Conservation (phyloP, 2,888 invertebrate species). For the Drosophila eohydei region DNA sequence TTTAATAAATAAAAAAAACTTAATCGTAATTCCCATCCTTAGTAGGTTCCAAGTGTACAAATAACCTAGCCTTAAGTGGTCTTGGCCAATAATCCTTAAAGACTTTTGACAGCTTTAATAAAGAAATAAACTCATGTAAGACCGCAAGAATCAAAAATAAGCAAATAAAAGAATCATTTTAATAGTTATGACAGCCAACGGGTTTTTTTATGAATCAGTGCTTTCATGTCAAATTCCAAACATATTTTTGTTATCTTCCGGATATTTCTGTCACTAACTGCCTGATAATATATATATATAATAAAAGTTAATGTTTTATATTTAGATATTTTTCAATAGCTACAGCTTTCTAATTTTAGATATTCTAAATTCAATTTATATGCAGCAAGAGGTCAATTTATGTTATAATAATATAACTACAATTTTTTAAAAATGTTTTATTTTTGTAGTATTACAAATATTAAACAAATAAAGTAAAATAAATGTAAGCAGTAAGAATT, state of each 20-base stretch:
- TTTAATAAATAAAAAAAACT: not conserved
- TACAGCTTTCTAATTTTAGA: not conserved
- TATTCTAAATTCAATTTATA: not conserved
- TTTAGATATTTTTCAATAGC: not conserved
- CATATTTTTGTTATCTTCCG: slow-evolving; percentile 21
- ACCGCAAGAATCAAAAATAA: too few relatives aligned
- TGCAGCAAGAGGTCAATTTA: too few relatives aligned
- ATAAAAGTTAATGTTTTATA: not conserved
- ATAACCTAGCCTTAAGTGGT: not conserved
- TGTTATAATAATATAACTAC: too few relatives aligned
- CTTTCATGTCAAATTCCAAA: not conserved
- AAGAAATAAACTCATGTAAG: not conserved
- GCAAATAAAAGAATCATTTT: not conserved
- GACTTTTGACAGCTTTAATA: not conserved
- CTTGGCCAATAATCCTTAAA: not conserved
- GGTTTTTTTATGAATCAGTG: slow-evolving; percentile 9
- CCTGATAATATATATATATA: too few relatives aligned
- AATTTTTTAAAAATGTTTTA: too few relatives aligned
- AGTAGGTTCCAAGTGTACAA: not conserved
- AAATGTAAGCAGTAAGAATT: too few relatives aligned
- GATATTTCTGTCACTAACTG: slow-evolving; percentile 7
- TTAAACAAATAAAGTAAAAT: too few relatives aligned
- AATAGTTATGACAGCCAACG: slow-evolving; percentile 3
- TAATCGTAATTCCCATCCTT: not conserved
- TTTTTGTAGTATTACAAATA: too few relatives aligned